Evolutionary conservation across 2,888 invertebrate species (phyloP).

Genomic region (Trissolcus brochymenae): DNA sequence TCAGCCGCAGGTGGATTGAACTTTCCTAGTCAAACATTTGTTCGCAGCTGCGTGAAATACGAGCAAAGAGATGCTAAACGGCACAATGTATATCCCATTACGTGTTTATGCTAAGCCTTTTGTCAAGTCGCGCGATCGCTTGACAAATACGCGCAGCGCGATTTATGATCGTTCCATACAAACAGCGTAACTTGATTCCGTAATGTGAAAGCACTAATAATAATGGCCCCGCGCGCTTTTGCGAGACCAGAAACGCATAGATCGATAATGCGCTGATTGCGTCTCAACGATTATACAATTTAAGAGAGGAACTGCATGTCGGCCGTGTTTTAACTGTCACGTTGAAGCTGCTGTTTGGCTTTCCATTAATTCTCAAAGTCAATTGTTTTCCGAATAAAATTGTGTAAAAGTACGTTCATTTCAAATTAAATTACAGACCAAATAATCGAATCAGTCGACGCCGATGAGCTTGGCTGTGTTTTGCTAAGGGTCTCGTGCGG

Average conservation of each 20-base stretch:
- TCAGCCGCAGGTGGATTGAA: conserved; percentile 51
- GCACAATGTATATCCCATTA: conserved; percentile 55
- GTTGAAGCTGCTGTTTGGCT: conserved; percentile 54
- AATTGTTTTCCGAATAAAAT: conserved; percentile 56
- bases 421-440: conserved; percentile 48
- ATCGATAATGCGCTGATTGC: conserved; percentile 59
- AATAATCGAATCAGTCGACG: conserved; percentile 44
- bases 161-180: conserved; percentile 55
- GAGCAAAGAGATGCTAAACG: conserved; percentile 57
- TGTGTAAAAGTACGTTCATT: conserved; percentile 52
- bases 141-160: conserved; percentile 48
- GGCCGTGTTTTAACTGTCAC: conserved; percentile 56
- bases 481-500: not conserved
- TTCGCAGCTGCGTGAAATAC: conserved; percentile 56
- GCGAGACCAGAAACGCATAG: conserved; percentile 53
- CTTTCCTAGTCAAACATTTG: conserved; percentile 55
- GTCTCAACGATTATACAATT: conserved; percentile 55
- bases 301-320: conserved; percentile 57
- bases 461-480: not conserved
- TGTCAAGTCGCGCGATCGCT: conserved; percentile 54
- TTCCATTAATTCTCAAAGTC: conserved; percentile 56
- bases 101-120: conserved; percentile 55
- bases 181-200: conserved; percentile 58
- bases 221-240: conserved; percentile 55
- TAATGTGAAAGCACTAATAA: conserved; percentile 57